phyloP scores from a whole-genome alignment of 2,113 vertebrate genomes.

The Rousettus leschenaultii region DNA sequence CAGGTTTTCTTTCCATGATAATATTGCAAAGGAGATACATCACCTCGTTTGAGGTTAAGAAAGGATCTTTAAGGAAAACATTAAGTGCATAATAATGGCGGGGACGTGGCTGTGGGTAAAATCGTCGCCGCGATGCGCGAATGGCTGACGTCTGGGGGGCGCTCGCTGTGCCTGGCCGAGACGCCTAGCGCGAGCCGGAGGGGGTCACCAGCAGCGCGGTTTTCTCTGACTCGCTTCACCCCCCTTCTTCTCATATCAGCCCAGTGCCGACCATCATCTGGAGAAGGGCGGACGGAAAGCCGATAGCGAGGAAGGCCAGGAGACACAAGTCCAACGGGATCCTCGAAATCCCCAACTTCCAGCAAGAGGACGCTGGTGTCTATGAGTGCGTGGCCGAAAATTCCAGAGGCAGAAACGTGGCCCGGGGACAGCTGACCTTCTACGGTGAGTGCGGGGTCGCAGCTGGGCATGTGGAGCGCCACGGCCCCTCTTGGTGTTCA shows the following conservation, averaged over 20 bases:
- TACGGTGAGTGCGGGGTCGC: constrained; percentile 86
- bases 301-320: constrained; percentile 92
- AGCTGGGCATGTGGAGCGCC: accelerated
- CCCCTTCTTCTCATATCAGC: constrained; percentile 74
- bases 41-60: background rate
- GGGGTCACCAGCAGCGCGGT: background rate
- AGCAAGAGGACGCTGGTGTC: constrained; percentile 92
- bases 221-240: background rate
- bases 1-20: background rate
- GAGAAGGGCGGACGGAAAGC: constrained; percentile 89
- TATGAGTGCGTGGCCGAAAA: constrained; percentile 98
- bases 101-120: background rate
- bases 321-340: constrained; percentile 90
- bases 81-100: background rate
- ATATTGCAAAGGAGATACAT: background rate
- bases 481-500: background rate
- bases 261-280: constrained; percentile 94
- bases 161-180: background rate
- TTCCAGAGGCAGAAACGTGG: constrained; percentile 92
- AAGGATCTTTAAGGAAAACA: background rate
- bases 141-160: background rate
- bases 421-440: constrained; percentile 94
- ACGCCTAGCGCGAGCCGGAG: background rate
- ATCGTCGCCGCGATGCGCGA: background rate
- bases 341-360: constrained; percentile 97